Evolutionary conservation across 2,113 vertebrate genomes (phyloP), one percentile per base, ranked within the genome.

Genomic region (Gobiocypris rarus): DNA sequence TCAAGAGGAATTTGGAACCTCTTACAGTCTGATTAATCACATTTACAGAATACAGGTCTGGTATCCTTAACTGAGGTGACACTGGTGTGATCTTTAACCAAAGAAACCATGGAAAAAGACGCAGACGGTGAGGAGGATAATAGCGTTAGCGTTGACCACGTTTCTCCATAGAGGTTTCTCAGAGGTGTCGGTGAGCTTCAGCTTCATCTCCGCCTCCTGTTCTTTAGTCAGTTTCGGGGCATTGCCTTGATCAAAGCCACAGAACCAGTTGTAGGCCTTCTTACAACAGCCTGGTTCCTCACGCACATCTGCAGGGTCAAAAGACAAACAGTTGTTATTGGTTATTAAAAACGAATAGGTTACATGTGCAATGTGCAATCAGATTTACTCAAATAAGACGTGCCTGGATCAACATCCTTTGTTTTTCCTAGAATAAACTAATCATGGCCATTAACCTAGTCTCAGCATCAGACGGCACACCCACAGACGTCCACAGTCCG

Each of bases 101-200:
- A 95, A 99, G 86, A 88, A 99, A 0, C 93, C 97, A 0, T 98
- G 95, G 77, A 95, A 97, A 87, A 99, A 99, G 10, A 98, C 92
- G 1, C 96, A 96, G 83, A 99, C 96, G 0, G 94, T 61, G 71
- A 99, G 86, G 7, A 99, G 92, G 77, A 99, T 92, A 89, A 99
- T 59, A 83, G 94, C 96, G 0, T 99, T 99, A 88, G 91, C 83
- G 26, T 99, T 99, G 89, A 93, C 91, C 0, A 99, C 22, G 0
- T 95, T 97, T 84, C 91, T 94, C 97, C 98, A 99, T 0, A 98
- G 86, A 0, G 96, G 97, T 8, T 69, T 73, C 89, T 99, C 98
- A 0, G 93, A 82, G 2, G 96, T 98, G 93, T 99, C 98, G 0
- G 93, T 98, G 84, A 99, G 82, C 88, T 97, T 93, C 85, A 70